Evolutionary conservation across 35 echinoderm and acorn worm genomes (phyloP), one percentile per base, ranked within the genome.

Genomic region (Strongylocentrotus purpuratus): DNA sequence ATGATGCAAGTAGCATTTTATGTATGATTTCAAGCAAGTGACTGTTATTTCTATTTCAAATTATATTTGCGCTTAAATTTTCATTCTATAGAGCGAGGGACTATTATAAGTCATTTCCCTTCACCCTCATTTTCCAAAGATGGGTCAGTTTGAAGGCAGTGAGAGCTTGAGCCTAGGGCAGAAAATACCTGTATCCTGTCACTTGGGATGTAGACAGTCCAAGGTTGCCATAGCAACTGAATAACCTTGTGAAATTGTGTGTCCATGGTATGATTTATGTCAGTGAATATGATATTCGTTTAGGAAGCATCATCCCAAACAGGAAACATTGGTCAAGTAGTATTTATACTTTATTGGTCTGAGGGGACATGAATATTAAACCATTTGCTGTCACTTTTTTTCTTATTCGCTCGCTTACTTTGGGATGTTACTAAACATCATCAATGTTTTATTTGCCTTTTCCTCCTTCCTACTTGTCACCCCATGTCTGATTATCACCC

Each of bases 341-440:
- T 28, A 78, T 78, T 78, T 78, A 78, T 78, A 78, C 22, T 78
- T 78, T 78, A 78, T 78, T 5, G 65, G 65, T 78, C 65, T 28
- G 22, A 78, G 6, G 65, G 65, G 65, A 78, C 65, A 5, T 28
- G 5, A n/a, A n/a, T n/a, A 78, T n/a, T 78, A n/a, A 4, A n/a
- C 20, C 20, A n/a, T 78, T n/a, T 78, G 65, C 65, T 78, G 65
- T 78, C 65, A 78, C 28, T 78, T 78, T 78, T 78, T 78, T 78
- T 78, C 1, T 78, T 78, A 78, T 78, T 28, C 65, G n/a, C 65
- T 78, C 28, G n/a, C 0, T 78, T 28, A 78, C 0, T 78, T 8
- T n/a, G 25, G 65, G 65, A 78, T 78, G 65, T n/a, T 78, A 78
- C 22, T 78, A 78, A 78, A 78, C 65, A 78, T 78, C 65, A 78